phyloP scores from a whole-genome alignment of 2,888 invertebrate species.

The Sympetrum striolatum region DNA sequence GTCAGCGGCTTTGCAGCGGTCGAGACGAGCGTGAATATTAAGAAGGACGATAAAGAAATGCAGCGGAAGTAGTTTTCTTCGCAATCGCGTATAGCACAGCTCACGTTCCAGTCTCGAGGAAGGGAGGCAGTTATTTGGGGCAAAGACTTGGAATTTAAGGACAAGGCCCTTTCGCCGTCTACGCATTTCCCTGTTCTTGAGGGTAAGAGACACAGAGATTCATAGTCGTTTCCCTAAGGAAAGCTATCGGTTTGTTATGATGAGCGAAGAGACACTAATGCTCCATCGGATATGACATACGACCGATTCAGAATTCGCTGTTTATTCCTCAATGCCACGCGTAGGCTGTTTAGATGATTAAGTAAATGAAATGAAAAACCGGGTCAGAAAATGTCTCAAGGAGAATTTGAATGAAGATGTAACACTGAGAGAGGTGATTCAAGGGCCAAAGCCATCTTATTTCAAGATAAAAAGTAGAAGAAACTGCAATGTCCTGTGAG shows the following conservation, averaged over 20 bases:
- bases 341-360: neutral
- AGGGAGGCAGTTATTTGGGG: neutral
- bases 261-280: neutral
- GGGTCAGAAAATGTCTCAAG: too few species aligned
- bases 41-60: neutral
- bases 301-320: neutral
- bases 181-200: neutral
- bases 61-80: neutral
- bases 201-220: neutral
- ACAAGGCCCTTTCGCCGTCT: neutral
- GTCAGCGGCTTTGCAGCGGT: neutral
- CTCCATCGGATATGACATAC: neutral
- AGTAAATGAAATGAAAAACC: too few species aligned
- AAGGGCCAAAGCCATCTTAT: too few species aligned
- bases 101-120: neutral
- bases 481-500: too few species aligned
- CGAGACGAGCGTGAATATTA: neutral
- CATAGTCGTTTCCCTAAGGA: neutral
- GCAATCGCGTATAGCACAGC: neutral
- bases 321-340: neutral
- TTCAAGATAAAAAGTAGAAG: too few species aligned
- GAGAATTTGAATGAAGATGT: too few species aligned
- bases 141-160: neutral
- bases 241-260: neutral
- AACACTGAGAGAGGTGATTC: too few species aligned